phyloP scores from a whole-genome alignment of 2,113 vertebrate genomes.

The Phylloscopus trochiloides region DNA sequence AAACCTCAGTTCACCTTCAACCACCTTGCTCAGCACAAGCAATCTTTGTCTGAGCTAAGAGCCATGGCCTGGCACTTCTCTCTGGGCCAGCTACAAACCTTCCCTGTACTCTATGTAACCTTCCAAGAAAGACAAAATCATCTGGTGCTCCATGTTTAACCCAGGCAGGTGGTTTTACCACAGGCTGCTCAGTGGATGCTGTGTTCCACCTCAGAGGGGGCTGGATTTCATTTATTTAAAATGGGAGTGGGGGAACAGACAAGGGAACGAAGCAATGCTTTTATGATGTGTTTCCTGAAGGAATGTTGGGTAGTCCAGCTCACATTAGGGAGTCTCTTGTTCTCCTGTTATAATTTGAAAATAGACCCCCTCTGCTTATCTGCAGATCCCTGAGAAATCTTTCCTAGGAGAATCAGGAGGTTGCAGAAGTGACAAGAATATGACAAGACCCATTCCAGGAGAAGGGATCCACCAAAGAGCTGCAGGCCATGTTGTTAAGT shows the following conservation, averaged over 20 bases:
- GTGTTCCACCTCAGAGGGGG: background rate
- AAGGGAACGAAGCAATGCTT: background rate
- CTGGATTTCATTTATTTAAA: background rate
- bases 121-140: background rate
- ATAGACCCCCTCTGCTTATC: background rate
- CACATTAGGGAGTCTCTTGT: background rate
- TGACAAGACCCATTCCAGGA: background rate
- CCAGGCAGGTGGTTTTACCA: background rate
- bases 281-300: background rate
- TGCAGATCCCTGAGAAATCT: background rate
- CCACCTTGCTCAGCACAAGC: conserved; percentile 7
- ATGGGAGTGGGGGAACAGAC: background rate
- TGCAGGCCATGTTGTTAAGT: background rate
- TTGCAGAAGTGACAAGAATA: background rate
- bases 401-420: background rate
- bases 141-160: background rate
- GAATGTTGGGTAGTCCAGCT: background rate
- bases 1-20: conserved; percentile 39
- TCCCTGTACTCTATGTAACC: background rate
- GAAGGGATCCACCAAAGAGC: background rate
- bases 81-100: background rate
- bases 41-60: background rate
- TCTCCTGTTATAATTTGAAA: background rate
- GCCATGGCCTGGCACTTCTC: background rate
- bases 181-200: background rate